Conservation (phyloP, 2,888 invertebrate species). For the Cistogaster globosa region DNA sequence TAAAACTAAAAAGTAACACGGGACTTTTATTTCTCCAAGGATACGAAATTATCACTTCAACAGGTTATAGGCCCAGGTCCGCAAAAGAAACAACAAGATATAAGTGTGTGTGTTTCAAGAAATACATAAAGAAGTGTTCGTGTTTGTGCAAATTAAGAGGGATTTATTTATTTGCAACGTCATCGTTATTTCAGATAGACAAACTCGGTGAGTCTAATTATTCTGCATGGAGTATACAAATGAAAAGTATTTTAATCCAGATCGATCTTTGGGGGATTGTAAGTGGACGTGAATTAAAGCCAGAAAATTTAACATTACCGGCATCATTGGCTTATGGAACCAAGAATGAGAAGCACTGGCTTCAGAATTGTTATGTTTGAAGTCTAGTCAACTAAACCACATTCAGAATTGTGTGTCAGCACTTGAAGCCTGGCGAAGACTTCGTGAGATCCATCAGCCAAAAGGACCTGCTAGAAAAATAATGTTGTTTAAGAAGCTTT, state of each 20-base stretch:
- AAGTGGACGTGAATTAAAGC: slow-evolving; percentile 1
- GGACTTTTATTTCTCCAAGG: too few relatives aligned
- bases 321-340: not conserved
- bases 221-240: slow-evolving; percentile 38
- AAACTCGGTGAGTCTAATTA: slow-evolving; percentile 45
- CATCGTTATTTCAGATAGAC: slow-evolving; percentile 32
- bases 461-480: not conserved
- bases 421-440: slow-evolving; percentile 29
- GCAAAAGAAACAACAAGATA: too few relatives aligned
- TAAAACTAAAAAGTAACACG: too few relatives aligned
- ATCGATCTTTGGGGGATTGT: slow-evolving; percentile 9
- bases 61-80: too few relatives aligned
- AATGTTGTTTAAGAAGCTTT: slow-evolving; percentile 49
- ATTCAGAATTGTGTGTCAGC: slow-evolving; percentile 42
- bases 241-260: slow-evolving; percentile 36
- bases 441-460: too few relatives aligned
- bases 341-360: slow-evolving; percentile 47
- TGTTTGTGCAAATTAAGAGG: not conserved
- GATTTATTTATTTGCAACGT: not conserved
- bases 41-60: too few relatives aligned
- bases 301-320: not conserved
- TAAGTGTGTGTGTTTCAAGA: too few relatives aligned
- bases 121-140: not conserved
- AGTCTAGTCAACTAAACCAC: slow-evolving; percentile 2
- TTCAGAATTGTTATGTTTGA: slow-evolving; percentile 23